phyloP scores from a whole-genome alignment of 1,140 invertebrate species.

The Drosophila persimilis region DNA sequence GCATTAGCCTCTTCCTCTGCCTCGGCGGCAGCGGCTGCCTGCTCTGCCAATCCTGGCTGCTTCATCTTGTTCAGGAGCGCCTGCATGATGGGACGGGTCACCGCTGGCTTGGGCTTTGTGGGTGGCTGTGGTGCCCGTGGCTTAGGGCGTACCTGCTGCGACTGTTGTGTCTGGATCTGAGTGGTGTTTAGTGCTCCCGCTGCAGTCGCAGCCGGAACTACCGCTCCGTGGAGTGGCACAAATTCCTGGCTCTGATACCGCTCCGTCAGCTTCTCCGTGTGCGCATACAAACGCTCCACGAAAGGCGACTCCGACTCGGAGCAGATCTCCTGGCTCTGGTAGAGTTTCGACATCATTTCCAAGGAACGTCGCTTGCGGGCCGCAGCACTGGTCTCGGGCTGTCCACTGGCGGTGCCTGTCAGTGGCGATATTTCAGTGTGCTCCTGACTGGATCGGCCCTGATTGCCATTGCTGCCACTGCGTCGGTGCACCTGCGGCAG shows the following conservation, averaged over 20 bases:
- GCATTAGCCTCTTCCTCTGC: constrained; percentile 43
- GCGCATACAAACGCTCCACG: constrained; percentile 84
- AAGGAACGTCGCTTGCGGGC: constrained; percentile 76
- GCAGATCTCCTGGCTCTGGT: constrained; percentile 85
- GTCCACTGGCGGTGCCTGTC: constrained; percentile 1
- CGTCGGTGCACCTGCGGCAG: constrained; percentile 73
- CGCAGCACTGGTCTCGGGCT: constrained; percentile 65
- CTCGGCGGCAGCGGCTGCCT: constrained; percentile 69
- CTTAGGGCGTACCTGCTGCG: constrained; percentile 60
- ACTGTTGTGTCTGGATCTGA: constrained; percentile 68
- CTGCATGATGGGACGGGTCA: constrained; percentile 77
- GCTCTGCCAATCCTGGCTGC: constrained; percentile 66
- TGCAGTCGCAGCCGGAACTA: not conserved
- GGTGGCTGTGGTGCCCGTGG: constrained; percentile 68
- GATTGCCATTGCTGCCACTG: constrained; percentile 75
- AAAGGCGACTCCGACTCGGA: constrained; percentile 80
- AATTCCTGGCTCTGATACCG: constrained; percentile 87
- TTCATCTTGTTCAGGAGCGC: constrained; percentile 79
- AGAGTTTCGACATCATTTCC: constrained; percentile 83
- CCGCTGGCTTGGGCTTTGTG: constrained; percentile 73
- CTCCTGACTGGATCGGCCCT: constrained; percentile 46
- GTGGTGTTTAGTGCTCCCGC: constrained; percentile 31
- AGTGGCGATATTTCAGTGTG: not conserved
- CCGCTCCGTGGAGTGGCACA: constrained; percentile 72
- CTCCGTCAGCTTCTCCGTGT: constrained; percentile 85